Evolutionary conservation across 2,888 invertebrate species (phyloP).

Genomic region (Rotaria sp.): DNA sequence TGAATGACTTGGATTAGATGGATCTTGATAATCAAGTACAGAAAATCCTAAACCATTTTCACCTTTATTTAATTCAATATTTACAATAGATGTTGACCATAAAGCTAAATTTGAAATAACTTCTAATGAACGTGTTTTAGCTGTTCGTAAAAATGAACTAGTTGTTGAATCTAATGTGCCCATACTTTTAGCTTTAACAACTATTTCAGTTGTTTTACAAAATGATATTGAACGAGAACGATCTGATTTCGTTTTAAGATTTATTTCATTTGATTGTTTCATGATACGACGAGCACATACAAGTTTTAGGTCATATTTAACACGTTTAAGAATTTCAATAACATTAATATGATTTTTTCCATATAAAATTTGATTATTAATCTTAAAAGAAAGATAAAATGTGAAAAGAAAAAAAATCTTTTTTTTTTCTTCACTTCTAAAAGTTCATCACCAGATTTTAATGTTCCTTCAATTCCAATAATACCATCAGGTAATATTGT

Average conservation of each 20-base stretch:
- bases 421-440: constrained; percentile 60
- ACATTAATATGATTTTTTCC: constrained; percentile 92
- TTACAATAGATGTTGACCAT: constrained; percentile 38
- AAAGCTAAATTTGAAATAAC: constrained; percentile 41
- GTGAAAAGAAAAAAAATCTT: neutral
- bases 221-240: constrained; percentile 8
- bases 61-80: constrained; percentile 63
- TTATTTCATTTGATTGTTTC: constrained; percentile 42
- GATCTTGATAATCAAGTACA: constrained; percentile 82
- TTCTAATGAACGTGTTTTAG: constrained; percentile 41
- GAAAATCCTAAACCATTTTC: constrained; percentile 96
- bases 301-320: constrained; percentile 80
- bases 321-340: constrained; percentile 80
- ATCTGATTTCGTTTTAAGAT: neutral
- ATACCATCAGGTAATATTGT: constrained; percentile 92
- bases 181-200: constrained; percentile 22
- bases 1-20: constrained; percentile 79
- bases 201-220: constrained; percentile 11
- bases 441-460: constrained; percentile 91
- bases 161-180: constrained; percentile 1
- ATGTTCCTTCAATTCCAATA: constrained; percentile 78
- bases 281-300: constrained; percentile 66
- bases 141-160: neutral
- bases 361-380: constrained; percentile 76
- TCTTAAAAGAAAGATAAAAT: constrained; percentile 60